A percentile compares a stretch with the other conserved stretches of the same genome.
Conservation (phyloP, 2,113 vertebrate species). For the Sinocyclocheilus anophthalmus region DNA sequence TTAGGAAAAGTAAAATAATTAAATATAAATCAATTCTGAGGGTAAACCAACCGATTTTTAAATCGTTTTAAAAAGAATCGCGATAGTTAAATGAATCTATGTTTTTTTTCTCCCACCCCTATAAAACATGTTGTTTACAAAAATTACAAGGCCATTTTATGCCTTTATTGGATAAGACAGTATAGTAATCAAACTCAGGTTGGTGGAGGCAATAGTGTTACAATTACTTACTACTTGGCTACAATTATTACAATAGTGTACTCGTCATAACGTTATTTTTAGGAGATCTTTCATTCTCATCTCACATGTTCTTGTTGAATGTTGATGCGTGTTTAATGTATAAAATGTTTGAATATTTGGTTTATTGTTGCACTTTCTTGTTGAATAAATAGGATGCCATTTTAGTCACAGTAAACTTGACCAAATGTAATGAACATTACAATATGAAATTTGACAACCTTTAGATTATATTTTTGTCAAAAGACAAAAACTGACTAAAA, state of each 20-base stretch:
- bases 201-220: too few species aligned
- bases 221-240: too few species aligned
- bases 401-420: neutral
- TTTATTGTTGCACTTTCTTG: neutral
- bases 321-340: neutral
- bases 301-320: neutral
- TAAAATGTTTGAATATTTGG: neutral
- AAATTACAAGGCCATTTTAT: neutral
- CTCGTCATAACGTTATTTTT: neutral
- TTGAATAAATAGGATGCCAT: neutral
- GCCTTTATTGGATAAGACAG: too few species aligned
- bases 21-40: too few species aligned
- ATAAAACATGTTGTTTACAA: neutral
- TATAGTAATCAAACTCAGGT: too few species aligned
- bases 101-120: too few species aligned
- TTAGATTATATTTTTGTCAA: too few species aligned
- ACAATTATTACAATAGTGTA: neutral
- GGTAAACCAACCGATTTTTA: too few species aligned
- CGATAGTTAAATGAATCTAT: too few species aligned
- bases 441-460: neutral
- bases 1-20: too few species aligned
- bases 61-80: too few species aligned
- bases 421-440: neutral
- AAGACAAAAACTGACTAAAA: neutral
- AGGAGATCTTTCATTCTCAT: too few species aligned